Evolutionary conservation across 2,888 invertebrate genomes (phyloP).

Genomic region (Lochmaea crataegi): DNA sequence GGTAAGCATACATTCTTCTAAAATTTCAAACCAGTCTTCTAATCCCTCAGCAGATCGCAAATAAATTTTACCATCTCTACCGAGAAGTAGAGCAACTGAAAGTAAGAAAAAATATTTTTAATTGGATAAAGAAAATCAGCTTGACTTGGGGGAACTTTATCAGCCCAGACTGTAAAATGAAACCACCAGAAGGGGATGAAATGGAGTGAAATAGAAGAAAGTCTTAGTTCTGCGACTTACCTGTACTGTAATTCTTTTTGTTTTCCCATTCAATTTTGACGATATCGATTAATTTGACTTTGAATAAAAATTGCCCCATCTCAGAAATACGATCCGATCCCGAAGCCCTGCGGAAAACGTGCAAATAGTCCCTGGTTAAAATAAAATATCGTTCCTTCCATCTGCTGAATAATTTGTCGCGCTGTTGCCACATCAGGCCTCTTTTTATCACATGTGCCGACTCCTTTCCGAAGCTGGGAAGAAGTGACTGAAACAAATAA

Average conservation of each 20-base stretch:
- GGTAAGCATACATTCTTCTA: constrained; percentile 74
- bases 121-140: not conserved
- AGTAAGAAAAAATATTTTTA: constrained; percentile 17
- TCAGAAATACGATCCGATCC: constrained; percentile 71
- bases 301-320: constrained; percentile 77
- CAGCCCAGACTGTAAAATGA: too few species aligned
- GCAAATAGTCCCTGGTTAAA: constrained; percentile 74
- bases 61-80: constrained; percentile 66
- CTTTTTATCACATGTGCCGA: constrained; percentile 72
- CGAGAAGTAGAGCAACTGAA: constrained; percentile 69
- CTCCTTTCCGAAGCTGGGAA: constrained; percentile 62
- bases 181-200: not conserved
- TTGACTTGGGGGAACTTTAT: too few species aligned
- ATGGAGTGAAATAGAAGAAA: not conserved
- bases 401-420: constrained; percentile 73
- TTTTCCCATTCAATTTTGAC: constrained; percentile 76
- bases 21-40: constrained; percentile 75
- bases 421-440: constrained; percentile 74
- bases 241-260: constrained; percentile 70
- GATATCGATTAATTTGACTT: constrained; percentile 69
- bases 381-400: constrained; percentile 78
- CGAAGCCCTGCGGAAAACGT: constrained; percentile 74
- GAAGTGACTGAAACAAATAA: constrained; percentile 59
- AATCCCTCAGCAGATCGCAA: constrained; percentile 69
- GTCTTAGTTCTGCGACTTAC: constrained; percentile 23